These are phyloP conservation scores for Phlogophora meticulosa DNA, from an alignment of 2,888 invertebrate species.

Conservation along the genomic window DNA sequence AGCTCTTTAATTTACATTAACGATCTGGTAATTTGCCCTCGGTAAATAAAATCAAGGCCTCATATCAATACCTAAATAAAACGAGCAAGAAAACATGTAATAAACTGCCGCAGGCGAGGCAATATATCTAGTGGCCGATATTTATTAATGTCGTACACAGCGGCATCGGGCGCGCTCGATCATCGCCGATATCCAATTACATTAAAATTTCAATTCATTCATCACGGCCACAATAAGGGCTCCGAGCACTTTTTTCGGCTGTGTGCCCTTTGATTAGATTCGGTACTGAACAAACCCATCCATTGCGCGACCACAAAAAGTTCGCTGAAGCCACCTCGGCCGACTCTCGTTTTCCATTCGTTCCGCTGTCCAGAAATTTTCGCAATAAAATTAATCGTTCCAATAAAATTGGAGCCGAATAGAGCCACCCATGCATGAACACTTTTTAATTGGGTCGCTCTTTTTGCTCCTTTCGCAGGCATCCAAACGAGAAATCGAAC, in stretches of 20 bases:
- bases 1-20: constrained; percentile 20
- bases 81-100: constrained; percentile 50
- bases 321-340: constrained; percentile 79
- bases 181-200: constrained; percentile 81
- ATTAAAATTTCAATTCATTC: constrained; percentile 85
- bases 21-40: constrained; percentile 15
- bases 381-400: constrained; percentile 90
- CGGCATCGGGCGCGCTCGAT: constrained; percentile 69
- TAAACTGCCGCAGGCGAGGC: constrained; percentile 57
- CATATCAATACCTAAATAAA: constrained; percentile 50
- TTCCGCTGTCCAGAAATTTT: constrained; percentile 90
- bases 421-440: constrained; percentile 89
- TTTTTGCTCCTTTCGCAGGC: constrained; percentile 85
- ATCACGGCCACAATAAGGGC: constrained; percentile 76
- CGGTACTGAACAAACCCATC: constrained; percentile 81
- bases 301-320: constrained; percentile 86
- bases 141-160: constrained; percentile 67
- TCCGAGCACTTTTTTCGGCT: constrained; percentile 76
- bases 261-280: constrained; percentile 86
- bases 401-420: constrained; percentile 89
- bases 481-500: constrained; percentile 85
- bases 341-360: constrained; percentile 85
- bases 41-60: constrained; percentile 31
- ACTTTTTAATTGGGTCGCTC: constrained; percentile 89
- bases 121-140: constrained; percentile 67